Percentiles rank a stretch among this genome's conserved stretches.
These are phyloP conservation scores for Blastobasis lacticolella DNA, from an alignment of 2,888 invertebrate genomes.

Conservation along the genomic window DNA sequence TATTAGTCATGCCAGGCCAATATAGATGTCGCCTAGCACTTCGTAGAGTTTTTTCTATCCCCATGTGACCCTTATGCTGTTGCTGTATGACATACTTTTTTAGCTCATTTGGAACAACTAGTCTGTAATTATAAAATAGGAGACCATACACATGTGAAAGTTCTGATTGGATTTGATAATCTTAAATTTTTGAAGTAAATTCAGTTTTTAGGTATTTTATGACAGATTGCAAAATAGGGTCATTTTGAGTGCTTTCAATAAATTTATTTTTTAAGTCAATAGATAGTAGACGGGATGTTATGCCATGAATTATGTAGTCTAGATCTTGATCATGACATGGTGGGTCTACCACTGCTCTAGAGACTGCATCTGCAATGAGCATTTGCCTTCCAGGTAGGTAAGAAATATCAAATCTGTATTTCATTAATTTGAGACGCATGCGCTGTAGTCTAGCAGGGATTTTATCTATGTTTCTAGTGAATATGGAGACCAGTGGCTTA, in stretches of 20 bases:
- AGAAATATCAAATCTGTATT: constrained; percentile 18
- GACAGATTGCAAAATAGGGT: background rate
- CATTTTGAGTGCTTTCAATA: background rate
- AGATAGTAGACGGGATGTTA: background rate
- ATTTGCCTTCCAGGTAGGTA: constrained; percentile 22
- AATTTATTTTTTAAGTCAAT: background rate
- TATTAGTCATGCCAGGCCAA: background rate
- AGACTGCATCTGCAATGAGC: constrained; percentile 24
- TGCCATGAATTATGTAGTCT: background rate
- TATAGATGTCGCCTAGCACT: background rate
- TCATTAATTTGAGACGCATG: constrained; percentile 19
- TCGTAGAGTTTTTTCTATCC: background rate
- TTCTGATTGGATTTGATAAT: no score
- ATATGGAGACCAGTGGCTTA: constrained; percentile 23
- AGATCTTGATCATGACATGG: background rate
- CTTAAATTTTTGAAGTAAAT: background rate
- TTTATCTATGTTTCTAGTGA: constrained; percentile 16
- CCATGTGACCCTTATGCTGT: background rate
- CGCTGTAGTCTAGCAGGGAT: constrained; percentile 19
- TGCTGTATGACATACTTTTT: background rate
- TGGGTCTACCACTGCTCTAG: constrained; percentile 11
- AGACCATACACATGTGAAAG: background rate
- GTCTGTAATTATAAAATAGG: background rate
- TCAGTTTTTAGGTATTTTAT: background rate
- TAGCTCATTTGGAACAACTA: background rate